Evolutionary conservation across 53 echinoderm and acorn worm species (phyloP).

Genomic region (Actinopyga echinites): DNA sequence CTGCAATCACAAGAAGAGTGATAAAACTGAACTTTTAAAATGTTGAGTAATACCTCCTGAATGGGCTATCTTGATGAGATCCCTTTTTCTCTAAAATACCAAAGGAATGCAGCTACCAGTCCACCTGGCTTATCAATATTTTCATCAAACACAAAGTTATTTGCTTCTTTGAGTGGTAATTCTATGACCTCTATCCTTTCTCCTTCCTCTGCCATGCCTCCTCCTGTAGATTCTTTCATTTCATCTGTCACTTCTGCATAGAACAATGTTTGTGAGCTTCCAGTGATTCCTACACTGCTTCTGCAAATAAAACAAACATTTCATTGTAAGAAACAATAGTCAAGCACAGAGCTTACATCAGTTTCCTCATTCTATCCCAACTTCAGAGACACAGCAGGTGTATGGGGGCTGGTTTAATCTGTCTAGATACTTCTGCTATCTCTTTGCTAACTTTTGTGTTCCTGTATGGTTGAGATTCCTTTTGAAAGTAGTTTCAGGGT

Average conservation of each 20-base stretch:
- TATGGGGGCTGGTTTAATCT: too few species aligned
- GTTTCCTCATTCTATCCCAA: too few species aligned
- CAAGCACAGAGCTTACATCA: too few species aligned
- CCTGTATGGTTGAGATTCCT: too few species aligned
- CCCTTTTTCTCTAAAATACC: conserved; percentile 62
- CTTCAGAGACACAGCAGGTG: too few species aligned
- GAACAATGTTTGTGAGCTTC: conserved; percentile 60
- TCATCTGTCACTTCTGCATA: conserved; percentile 76
- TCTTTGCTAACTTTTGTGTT: too few species aligned
- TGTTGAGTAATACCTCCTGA: too few species aligned
- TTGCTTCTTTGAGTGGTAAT: conserved; percentile 42
- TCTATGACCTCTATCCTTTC: conserved; percentile 68
- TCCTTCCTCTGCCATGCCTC: conserved; percentile 67
- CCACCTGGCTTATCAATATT: conserved; percentile 55
- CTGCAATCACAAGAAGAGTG: too few species aligned
- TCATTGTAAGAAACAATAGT: not conserved
- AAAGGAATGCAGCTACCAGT: conserved; percentile 62
- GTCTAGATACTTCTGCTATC: too few species aligned
- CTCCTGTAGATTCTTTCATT: conserved; percentile 62
- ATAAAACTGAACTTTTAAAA: too few species aligned
- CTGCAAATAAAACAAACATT: conserved; percentile 33
- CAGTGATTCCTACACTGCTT: conserved; percentile 61
- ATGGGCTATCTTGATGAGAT: not conserved
- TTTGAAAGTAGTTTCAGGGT: too few species aligned
- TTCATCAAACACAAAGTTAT: conserved; percentile 55